These are phyloP conservation scores for Solen grandis DNA, from an alignment of 1,140 invertebrate genomes.

Conservation along the genomic window DNA sequence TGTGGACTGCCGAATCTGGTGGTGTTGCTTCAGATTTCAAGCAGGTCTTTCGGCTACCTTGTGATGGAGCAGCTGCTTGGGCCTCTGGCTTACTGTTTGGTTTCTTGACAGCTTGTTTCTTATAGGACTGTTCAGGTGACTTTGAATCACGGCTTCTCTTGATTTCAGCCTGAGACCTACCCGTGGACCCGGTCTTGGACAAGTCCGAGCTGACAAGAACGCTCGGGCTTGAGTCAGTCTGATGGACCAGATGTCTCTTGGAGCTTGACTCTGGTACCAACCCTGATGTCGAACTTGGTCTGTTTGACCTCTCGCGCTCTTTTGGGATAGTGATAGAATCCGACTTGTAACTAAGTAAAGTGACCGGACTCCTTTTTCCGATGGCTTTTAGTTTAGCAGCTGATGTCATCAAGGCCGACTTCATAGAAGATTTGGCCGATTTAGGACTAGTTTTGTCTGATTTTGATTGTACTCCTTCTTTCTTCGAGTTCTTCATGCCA, in stretches of 20 bases:
- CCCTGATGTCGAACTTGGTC: conserved; percentile 23
- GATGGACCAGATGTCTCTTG: conserved; percentile 16
- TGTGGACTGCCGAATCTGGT: no score
- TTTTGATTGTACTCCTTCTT: background rate
- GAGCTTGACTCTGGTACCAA: background rate
- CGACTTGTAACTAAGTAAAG: conserved; percentile 39
- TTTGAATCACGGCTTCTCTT: no score
- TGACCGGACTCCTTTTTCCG: conserved; percentile 32
- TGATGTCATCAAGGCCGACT: conserved; percentile 44
- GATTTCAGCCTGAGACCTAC: no score
- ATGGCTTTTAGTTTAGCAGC: conserved; percentile 49
- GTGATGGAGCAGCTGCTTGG: no score
- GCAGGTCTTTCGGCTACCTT: no score
- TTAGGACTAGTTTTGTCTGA: background rate
- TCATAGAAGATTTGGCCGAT: conserved; percentile 6
- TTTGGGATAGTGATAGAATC: conserved; percentile 48
- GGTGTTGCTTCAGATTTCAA: no score
- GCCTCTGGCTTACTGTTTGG: no score
- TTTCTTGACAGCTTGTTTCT: no score
- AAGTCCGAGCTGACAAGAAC: conserved; percentile 36
- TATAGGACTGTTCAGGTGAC: no score
- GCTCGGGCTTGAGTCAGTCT: conserved; percentile 45
- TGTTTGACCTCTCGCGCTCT: background rate
- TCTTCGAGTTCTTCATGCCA: background rate
- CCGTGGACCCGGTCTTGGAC: no score